These are phyloP conservation scores for Nymphalis polychloros DNA, from an alignment of 2,888 invertebrate genomes.

Conservation along the genomic window DNA sequence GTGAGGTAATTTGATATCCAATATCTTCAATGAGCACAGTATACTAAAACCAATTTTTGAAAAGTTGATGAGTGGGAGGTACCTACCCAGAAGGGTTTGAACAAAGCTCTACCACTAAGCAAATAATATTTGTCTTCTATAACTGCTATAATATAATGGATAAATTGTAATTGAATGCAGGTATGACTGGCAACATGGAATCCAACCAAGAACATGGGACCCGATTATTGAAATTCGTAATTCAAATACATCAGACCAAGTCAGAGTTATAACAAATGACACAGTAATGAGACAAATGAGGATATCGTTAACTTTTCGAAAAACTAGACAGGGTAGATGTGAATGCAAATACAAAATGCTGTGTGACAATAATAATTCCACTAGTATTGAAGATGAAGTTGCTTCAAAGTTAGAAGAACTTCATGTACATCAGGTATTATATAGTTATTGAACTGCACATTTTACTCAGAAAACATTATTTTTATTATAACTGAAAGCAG, in stretches of 20 bases:
- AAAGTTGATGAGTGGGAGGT: too few species aligned
- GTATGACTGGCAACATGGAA: conserved; percentile 94
- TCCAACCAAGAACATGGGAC: conserved; percentile 92
- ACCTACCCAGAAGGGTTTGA: too few species aligned
- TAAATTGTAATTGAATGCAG: conserved; percentile 50
- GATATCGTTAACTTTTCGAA: conserved; percentile 94
- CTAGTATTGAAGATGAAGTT: conserved; percentile 64
- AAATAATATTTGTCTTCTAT: too few species aligned
- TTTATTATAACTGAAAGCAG: too few species aligned
- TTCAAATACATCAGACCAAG: conserved; percentile 32
- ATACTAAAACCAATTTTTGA: too few species aligned
- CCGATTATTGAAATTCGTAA: conserved; percentile 67
- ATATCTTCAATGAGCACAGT: neutral
- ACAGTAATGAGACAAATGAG: conserved; percentile 66
- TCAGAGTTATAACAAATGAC: conserved; percentile 56
- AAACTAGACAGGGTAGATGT: conserved; percentile 80
- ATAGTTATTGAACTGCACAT: neutral
- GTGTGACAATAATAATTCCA: conserved; percentile 83
- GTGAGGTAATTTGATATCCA: conserved; percentile 50
- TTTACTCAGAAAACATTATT: too few species aligned
- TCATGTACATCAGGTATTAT: conserved; percentile 87
- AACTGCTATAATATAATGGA: too few species aligned
- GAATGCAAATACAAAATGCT: conserved; percentile 83
- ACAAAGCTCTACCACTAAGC: too few species aligned
- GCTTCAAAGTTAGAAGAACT: conserved; percentile 86